Evolutionary conservation across 2,113 vertebrate genomes (phyloP), one percentile per base, ranked within the genome.

Genomic region (Marmota flaviventris): DNA sequence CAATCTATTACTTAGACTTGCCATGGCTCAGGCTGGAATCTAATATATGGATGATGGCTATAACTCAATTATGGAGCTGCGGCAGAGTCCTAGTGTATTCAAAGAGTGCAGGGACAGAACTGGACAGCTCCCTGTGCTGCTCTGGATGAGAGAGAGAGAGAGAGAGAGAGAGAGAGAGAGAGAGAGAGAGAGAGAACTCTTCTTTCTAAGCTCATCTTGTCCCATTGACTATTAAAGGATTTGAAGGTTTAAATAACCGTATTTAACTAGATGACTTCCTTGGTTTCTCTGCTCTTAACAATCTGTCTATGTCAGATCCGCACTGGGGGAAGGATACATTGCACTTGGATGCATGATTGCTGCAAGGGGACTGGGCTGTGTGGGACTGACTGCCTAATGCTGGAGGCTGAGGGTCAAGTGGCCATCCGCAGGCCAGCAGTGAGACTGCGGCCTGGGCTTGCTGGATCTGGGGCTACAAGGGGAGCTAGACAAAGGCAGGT

Each of bases 1-100:
- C 99, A 99, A 99, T 99, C 98, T 99, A 99, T 99, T 99, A 99
- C 99, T 99, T 99, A 99, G 99, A 98, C 98, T 98, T 98, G 98
- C 98, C 98, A 99, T 98, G 99, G 98, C 98, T 99, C 98, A 97
- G 98, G 96, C 98, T 98, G 96, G 97, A 98, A 99, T 98, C 98
- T 99, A 98, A 99, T 99, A 99, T 98, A 96, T 98, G 98, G 98
- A 98, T 98, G 99, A 98, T 96, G 98, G 99, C 98, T 98, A 98
- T 97, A 98, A 99, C 99, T 99, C 99, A 99, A 98, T 99, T 99
- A 98, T 94, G 96, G 98, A 98, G 93, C 87, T 97, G 98, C 94
- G 73, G 93, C 94, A 93, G 93, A 94, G 56, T 93, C 93, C 70
- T 93, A 51, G 97, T 96, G 96, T 96, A 97, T 98, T 95, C 97